These are phyloP conservation scores for Tetraodon nigroviridis DNA, from an alignment of 2,113 vertebrate species.

Conservation along the genomic window DNA sequence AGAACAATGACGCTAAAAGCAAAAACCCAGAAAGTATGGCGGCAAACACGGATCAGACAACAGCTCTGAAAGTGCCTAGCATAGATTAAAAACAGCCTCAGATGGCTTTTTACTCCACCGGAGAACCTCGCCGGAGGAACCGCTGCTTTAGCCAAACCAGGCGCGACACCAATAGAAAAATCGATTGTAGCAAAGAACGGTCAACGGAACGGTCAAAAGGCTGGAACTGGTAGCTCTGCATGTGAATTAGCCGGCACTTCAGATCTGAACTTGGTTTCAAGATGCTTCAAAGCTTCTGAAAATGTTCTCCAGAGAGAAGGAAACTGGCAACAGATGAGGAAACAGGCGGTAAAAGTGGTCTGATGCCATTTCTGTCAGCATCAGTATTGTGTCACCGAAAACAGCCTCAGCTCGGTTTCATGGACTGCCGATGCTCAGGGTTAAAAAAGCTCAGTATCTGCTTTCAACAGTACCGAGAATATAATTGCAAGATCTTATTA, in stretches of 20 bases:
- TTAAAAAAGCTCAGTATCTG: slow-evolving; percentile 32
- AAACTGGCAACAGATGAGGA: background rate
- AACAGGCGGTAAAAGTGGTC: background rate
- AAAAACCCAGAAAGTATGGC: background rate
- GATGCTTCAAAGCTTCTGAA: slow-evolving; percentile 4
- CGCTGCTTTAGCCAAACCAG: slow-evolving; percentile 63
- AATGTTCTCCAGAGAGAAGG: slow-evolving; percentile 7
- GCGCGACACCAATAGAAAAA: slow-evolving; percentile 61
- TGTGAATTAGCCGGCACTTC: slow-evolving; percentile 27
- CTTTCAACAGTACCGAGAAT: slow-evolving; percentile 34
- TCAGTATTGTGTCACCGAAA: slow-evolving; percentile 4
- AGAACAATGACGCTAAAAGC: background rate
- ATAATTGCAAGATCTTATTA: background rate
- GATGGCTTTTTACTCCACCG: slow-evolving; percentile 40
- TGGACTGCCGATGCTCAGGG: slow-evolving; percentile 15
- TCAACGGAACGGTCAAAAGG: slow-evolving; percentile 53
- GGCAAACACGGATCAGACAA: slow-evolving; percentile 10
- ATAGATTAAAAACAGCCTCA: slow-evolving; percentile 41
- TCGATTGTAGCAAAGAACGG: slow-evolving; percentile 51
- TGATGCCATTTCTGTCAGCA: too few species aligned
- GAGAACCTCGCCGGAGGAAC: slow-evolving; percentile 37
- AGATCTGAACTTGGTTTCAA: slow-evolving; percentile 18
- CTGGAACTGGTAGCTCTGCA: slow-evolving; percentile 26
- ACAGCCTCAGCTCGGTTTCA: background rate
- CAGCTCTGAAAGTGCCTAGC: slow-evolving; percentile 26